Evolutionary conservation across 2,888 invertebrate species (phyloP).

Genomic region (Agrypnus murinus): DNA sequence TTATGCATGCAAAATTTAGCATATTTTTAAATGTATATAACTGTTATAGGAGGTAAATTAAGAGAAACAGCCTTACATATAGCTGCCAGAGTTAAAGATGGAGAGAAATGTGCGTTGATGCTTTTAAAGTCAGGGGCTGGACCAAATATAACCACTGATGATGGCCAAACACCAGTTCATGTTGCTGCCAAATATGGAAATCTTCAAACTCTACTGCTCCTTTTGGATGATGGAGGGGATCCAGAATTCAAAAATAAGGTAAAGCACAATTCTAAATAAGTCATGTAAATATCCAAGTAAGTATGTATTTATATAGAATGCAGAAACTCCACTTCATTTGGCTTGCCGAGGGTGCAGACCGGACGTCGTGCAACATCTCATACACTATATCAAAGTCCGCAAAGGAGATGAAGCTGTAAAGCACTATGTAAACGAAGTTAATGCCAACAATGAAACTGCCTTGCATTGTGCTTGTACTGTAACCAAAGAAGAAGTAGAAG

Average conservation of each 20-base stretch:
- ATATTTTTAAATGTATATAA: neutral
- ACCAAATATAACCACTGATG: conserved; percentile 95
- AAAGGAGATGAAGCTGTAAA: conserved; percentile 86
- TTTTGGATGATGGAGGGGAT: conserved; percentile 96
- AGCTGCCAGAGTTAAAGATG: conserved; percentile 94
- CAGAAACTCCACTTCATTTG: conserved; percentile 96
- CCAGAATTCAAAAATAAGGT: conserved; percentile 94
- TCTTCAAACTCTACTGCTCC: conserved; percentile 86
- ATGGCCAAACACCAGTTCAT: conserved; percentile 97
- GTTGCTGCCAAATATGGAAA: conserved; percentile 96
- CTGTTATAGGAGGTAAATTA: conserved; percentile 81
- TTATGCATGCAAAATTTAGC: neutral
- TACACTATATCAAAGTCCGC: conserved; percentile 86
- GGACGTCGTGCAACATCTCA: conserved; percentile 89
- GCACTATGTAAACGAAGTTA: conserved; percentile 90
- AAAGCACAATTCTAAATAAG: too few relatives aligned
- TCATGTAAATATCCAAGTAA: too few relatives aligned
- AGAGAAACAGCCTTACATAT: conserved; percentile 98
- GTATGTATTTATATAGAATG: conserved; percentile 79
- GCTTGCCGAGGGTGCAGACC: conserved; percentile 91
- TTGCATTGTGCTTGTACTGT: conserved; percentile 96
- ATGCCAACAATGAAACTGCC: conserved; percentile 94
- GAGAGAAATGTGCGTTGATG: conserved; percentile 96
- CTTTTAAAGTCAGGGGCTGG: conserved; percentile 97
- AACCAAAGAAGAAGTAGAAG: conserved; percentile 84